A percentile compares a stretch with the other conserved stretches of the same genome.
These are phyloP conservation scores for Paraplagusia blochii DNA, from an alignment of 2,113 vertebrate genomes.

Conservation along the genomic window DNA sequence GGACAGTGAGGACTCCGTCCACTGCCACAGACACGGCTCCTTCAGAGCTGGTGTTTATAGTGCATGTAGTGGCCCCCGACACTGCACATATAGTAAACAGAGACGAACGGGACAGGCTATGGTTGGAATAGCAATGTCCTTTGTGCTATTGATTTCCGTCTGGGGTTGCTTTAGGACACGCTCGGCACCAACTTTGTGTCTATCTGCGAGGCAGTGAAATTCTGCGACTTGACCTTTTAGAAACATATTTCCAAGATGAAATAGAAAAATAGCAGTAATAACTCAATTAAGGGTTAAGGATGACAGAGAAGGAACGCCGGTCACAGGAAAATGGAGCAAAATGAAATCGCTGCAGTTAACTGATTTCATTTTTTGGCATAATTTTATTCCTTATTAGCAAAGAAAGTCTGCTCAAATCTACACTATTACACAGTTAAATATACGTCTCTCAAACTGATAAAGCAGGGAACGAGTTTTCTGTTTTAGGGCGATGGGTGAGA, in stretches of 20 bases:
- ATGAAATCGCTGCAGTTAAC: neutral
- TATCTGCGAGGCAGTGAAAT: slow-evolving; percentile 16
- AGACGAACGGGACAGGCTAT: slow-evolving; percentile 43
- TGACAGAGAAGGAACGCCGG: slow-evolving; percentile 2
- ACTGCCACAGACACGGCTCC: slow-evolving; percentile 27
- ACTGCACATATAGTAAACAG: slow-evolving; percentile 49
- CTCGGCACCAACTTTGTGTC: slow-evolving; percentile 23
- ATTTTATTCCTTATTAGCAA: no score
- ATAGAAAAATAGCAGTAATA: slow-evolving; percentile 31
- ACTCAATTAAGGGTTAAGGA: slow-evolving; percentile 22
- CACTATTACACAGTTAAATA: no score
- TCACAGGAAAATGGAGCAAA: slow-evolving; percentile 2
- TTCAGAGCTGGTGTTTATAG: slow-evolving; percentile 22
- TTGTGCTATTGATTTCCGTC: slow-evolving; percentile 72
- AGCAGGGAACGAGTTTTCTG: no score
- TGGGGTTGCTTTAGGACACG: slow-evolving; percentile 39
- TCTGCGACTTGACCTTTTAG: slow-evolving; percentile 46
- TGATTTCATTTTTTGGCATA: neutral
- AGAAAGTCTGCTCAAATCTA: no score
- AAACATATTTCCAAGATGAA: slow-evolving; percentile 23
- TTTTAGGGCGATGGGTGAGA: no score
- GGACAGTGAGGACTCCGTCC: neutral
- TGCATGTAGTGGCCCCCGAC: slow-evolving; percentile 30
- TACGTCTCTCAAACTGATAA: no score
- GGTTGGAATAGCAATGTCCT: slow-evolving; percentile 71